Evolutionary conservation across 2,113 vertebrate species (phyloP), one percentile per base, ranked within the genome.

Genomic region (Solea solea): DNA sequence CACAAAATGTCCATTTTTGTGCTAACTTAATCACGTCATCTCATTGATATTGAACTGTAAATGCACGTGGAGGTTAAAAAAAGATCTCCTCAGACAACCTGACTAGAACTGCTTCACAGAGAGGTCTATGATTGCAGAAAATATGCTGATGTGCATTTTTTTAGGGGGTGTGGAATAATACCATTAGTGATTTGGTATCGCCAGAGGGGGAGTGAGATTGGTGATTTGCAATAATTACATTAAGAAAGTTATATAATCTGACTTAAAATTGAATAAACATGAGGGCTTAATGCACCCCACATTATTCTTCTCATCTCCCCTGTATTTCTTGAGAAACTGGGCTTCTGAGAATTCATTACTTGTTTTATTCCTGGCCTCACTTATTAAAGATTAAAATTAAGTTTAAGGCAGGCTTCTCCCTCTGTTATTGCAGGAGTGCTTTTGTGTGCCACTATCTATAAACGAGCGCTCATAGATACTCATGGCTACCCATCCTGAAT

Each of bases 111-210:
- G 72, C 72, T 52, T 64, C 64, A 55, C 73, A 84, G 78, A 83
- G 76, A 70, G 82, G 52, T 79, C 56, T 61, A 28, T 82, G 72
- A 90, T 89, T 82, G 76, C 71, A 70, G 69, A 59, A 78, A 91
- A 90, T 71, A 72, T 88, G 88, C 88, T 91, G 89, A 92, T 74
- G 15, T 59, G 86, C 73, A 78, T 69, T 87, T 87, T 87, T 89
- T 78, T 2, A 14, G 54, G 5, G 54, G 42, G 76, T 61, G 44
- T 16, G 42, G 76, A 85, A 80, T 68, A 85, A 80, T 65, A 79
- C 39, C 81, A 83, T 91, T 88, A 89, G 80, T 55, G 79, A 69
- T 78, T 86, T 76, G 82, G 75, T 84, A 46, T 34, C 69, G 80
- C 83, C 81, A 40, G 62, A 54, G 75, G 82, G 67, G 56, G 34